Evolutionary conservation across 2,797 vertebrate species (phyloP), one percentile per base, ranked within the genome.

Genomic region (Ispidina lecontei): DNA sequence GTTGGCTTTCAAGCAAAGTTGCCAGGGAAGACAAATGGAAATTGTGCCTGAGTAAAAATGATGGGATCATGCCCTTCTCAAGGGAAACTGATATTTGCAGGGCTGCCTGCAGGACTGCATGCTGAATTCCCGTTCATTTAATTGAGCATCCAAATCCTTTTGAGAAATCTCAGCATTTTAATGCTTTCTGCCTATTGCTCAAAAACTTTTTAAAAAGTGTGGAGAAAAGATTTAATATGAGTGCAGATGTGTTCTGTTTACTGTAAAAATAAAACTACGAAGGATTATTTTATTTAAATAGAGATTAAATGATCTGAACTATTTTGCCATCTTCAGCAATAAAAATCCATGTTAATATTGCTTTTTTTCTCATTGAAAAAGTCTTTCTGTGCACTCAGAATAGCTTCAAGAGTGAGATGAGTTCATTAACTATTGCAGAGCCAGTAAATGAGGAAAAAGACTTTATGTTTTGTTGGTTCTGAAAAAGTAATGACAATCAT

Each of bases 1-100:
- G 52, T 81, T 91, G 87, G 70, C 56, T 96, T 94, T 94, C 77
- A 84, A 84, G 90, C 63, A 81, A 84, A 76, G 86, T 81, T 90
- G 37, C 71, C 22, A 6, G 64, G 64, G 83, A 94, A 92, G 89
- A 84, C 67, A 90, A 96, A 94, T 79, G 83, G 83, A 96, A 94
- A 84, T 94, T 93, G 87, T 94, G 76, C 70, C 73, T 63, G 67
- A 70, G 33, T 76, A 23, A 93, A 94, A 94, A 73, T 91, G 85
- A 90, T 0, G 0, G 85, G 83, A 92, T 95, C 68, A 8, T 84
- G 91, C 68, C 87, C 89, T 92, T 74, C 91, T 86, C 63, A 73
- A 82, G 70, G 89, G 85, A 92, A 86, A 86, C 33, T 70, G 85
- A 3, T 91, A 58, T 96, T 94, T 95, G 89, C 87, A 91, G 91